phyloP scores from a whole-genome alignment of 2,113 vertebrate species.

The Grantiella picta region DNA sequence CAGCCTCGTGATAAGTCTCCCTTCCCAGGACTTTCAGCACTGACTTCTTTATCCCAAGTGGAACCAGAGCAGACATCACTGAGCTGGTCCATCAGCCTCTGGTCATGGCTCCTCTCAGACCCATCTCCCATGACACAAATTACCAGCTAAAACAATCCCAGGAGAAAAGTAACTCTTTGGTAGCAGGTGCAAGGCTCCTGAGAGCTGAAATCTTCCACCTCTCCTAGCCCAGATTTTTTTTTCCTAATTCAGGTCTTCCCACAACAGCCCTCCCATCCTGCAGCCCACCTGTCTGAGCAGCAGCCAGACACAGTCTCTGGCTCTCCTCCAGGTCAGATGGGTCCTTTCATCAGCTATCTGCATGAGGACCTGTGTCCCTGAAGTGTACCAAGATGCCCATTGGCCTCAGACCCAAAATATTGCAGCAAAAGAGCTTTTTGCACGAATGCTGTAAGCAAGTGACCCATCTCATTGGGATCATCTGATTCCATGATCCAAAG shows the following conservation, averaged over 20 bases:
- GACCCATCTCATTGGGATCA: background rate
- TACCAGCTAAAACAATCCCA: background rate
- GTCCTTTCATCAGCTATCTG: background rate
- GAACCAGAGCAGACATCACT: background rate
- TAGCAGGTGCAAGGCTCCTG: background rate
- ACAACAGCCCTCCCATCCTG: background rate
- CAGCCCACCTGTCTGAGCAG: background rate
- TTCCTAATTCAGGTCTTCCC: background rate
- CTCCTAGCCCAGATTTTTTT: background rate
- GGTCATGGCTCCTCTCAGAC: background rate
- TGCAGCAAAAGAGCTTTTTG: background rate
- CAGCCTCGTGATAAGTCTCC: background rate
- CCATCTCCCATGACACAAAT: background rate
- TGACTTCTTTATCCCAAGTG: background rate
- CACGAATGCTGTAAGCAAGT: background rate
- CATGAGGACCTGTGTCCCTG: fast-evolving
- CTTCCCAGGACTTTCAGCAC: fast-evolving
- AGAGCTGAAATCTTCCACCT: background rate
- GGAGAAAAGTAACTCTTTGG: background rate
- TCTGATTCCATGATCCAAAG: background rate
- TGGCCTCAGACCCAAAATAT: background rate
- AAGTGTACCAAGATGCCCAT: background rate
- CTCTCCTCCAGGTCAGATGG: background rate
- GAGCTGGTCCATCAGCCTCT: background rate
- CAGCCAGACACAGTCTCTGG: background rate